phyloP scores from a whole-genome alignment of 2,888 invertebrate genomes.

The Aphrophora alni region DNA sequence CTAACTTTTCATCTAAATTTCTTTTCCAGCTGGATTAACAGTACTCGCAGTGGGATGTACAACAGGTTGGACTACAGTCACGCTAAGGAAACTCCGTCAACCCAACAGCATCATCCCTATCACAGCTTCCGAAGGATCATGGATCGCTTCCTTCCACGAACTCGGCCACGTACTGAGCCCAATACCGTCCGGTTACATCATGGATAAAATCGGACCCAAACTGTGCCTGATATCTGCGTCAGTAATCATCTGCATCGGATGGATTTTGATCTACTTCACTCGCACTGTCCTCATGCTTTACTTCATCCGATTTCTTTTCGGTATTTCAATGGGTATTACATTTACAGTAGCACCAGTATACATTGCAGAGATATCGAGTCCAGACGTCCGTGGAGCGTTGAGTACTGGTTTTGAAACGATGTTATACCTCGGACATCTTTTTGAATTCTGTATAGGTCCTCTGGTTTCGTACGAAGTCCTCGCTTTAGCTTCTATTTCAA shows the following conservation, averaged over 20 bases:
- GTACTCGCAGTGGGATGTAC: conserved; percentile 45
- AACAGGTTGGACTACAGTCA: conserved; percentile 47
- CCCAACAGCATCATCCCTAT: conserved; percentile 35
- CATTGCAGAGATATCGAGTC: conserved; percentile 46
- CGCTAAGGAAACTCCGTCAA: conserved; percentile 41
- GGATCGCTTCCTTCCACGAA: conserved; percentile 46
- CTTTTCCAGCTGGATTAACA: conserved; percentile 43
- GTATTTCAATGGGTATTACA: conserved; percentile 46
- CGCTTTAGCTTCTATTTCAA: conserved; percentile 39
- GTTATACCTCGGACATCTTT: conserved; percentile 46
- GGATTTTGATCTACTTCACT: conserved; percentile 43
- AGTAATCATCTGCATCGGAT: conserved; percentile 38
- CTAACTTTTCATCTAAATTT: too few species aligned
- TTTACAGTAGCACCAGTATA: conserved; percentile 47
- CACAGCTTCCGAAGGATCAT: conserved; percentile 40
- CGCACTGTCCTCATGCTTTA: conserved; percentile 41
- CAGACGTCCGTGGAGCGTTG: conserved; percentile 44
- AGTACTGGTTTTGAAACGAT: conserved; percentile 44
- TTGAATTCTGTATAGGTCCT: conserved; percentile 45
- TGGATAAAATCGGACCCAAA: conserved; percentile 40
- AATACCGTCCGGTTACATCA: conserved; percentile 43
- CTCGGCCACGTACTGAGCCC: conserved; percentile 46
- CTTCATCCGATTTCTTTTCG: conserved; percentile 45
- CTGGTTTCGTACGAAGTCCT: conserved; percentile 43
- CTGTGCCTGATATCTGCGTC: conserved; percentile 37